Evolutionary conservation across 2,113 vertebrate species (phyloP).

Genomic region (Poecile atricapillus): DNA sequence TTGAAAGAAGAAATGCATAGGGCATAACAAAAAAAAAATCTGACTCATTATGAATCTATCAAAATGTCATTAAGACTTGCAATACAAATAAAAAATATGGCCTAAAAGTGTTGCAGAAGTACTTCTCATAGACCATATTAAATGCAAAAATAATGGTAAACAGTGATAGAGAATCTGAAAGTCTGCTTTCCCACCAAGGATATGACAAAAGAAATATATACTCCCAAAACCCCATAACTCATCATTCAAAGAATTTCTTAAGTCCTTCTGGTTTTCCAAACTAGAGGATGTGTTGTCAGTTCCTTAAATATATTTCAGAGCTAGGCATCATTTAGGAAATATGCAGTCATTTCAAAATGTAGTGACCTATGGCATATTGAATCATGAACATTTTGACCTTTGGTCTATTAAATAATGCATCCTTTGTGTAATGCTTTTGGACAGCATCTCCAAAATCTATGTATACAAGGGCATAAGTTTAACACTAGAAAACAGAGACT

Average conservation of each 20-base stretch:
- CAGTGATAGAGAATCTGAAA: not conserved
- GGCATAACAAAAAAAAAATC: not conserved
- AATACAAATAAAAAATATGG: not conserved
- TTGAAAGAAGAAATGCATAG: not conserved
- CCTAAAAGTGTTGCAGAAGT: not conserved
- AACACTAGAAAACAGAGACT: not conserved
- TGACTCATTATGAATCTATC: slow-evolving; percentile 3
- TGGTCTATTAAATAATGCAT: slow-evolving; percentile 54
- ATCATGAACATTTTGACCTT: slow-evolving; percentile 57
- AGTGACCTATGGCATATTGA: slow-evolving; percentile 54
- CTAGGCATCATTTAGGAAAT: slow-evolving; percentile 51
- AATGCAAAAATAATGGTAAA: slow-evolving; percentile 37
- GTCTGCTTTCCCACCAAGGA: not conserved
- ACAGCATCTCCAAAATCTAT: slow-evolving; percentile 1
- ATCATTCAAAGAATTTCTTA: slow-evolving; percentile 11
- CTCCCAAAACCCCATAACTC: not conserved
- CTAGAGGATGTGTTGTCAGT: slow-evolving; percentile 5
- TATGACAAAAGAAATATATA: not conserved
- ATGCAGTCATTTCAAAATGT: slow-evolving; percentile 43
- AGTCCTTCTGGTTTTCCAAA: slow-evolving; percentile 1
- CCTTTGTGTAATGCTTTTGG: slow-evolving; percentile 50
- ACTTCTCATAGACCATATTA: not conserved
- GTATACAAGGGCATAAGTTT: not conserved
- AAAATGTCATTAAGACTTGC: slow-evolving; percentile 18
- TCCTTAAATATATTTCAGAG: slow-evolving; percentile 59